These are phyloP conservation scores for Alviniconcha strummeri DNA, from an alignment of 2,888 invertebrate genomes.

Conservation along the genomic window DNA sequence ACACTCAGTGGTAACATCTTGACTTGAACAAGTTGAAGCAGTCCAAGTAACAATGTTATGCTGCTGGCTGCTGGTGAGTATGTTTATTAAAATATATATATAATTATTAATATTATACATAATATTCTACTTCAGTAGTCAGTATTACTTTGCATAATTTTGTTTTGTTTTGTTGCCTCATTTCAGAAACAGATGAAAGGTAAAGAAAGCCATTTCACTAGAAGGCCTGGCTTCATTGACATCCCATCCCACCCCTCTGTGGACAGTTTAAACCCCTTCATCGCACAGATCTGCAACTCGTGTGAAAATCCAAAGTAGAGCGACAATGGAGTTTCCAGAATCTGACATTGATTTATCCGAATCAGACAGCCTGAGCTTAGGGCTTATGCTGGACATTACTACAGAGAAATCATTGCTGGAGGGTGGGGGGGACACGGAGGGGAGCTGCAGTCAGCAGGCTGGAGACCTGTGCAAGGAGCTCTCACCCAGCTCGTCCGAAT, in stretches of 20 bases:
- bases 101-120: background rate
- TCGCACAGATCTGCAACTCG: too few species aligned
- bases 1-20: too few species aligned
- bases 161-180: too few species aligned
- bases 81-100: background rate
- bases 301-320: too few species aligned
- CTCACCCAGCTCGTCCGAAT: constrained; percentile 30
- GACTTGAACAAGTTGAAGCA: background rate
- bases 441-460: background rate
- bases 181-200: too few species aligned
- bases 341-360: constrained; percentile 17
- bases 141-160: too few species aligned
- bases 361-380: constrained; percentile 15
- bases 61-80: background rate
- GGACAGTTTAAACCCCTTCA: too few species aligned
- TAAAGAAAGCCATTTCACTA: too few species aligned
- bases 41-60: background rate
- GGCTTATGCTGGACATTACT: constrained; percentile 24
- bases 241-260: too few species aligned
- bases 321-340: constrained; percentile 25
- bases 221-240: too few species aligned
- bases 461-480: constrained; percentile 32
- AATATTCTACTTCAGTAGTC: too few species aligned
- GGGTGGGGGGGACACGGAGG: background rate
- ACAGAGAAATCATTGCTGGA: constrained; percentile 19